Conservation (phyloP, 2,113 vertebrate genomes). For the Boulengeromyrus knoepffleri region DNA sequence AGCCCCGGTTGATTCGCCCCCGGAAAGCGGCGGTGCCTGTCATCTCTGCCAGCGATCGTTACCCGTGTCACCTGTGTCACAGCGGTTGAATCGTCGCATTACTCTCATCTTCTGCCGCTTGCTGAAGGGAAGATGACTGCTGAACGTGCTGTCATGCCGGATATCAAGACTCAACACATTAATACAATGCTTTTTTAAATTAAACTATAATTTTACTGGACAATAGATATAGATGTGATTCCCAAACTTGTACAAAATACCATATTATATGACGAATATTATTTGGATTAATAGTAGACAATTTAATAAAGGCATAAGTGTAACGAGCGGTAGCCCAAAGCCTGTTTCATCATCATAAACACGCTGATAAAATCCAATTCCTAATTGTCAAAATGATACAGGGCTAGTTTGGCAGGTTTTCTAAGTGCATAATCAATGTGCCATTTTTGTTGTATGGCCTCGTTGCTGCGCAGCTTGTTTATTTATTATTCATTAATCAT, state of each 20-base stretch:
- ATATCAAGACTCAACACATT: not conserved
- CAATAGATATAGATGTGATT: not conserved
- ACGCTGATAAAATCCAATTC: not conserved
- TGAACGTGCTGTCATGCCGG: not conserved
- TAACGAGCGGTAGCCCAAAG: not conserved
- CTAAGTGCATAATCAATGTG: not conserved
- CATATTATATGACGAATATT: not conserved
- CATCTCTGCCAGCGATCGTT: not conserved
- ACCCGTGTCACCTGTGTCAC: not conserved
- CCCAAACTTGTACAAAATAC: not conserved
- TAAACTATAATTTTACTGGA: not conserved
- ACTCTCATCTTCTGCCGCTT: not conserved
- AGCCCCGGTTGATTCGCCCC: not conserved
- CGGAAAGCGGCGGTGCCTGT: not conserved
- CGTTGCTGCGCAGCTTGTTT: not conserved
- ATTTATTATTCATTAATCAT: not conserved
- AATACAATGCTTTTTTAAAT: not conserved
- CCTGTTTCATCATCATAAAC: not conserved
- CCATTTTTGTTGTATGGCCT: not conserved
- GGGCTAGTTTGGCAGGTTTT: not conserved
- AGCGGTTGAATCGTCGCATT: not conserved
- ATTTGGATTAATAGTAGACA: not conserved
- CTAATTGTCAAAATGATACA: not conserved
- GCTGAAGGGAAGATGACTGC: not conserved
- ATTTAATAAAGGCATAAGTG: not conserved